Conservation (phyloP, 2,888 invertebrate species). For the Geotrupes spiniger region DNA sequence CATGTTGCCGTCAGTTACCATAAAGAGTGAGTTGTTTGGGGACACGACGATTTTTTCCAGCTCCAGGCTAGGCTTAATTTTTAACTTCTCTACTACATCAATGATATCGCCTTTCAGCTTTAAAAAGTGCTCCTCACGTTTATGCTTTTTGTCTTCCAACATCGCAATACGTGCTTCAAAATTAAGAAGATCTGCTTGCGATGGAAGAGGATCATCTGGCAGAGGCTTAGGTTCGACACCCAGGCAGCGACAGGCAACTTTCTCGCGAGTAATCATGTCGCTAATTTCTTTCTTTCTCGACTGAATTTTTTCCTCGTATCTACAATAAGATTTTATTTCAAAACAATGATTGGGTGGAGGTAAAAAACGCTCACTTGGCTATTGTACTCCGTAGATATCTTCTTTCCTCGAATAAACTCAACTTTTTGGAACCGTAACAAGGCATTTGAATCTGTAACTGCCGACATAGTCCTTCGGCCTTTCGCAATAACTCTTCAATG, state of each 20-base stretch:
- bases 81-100: conserved; percentile 44
- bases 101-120: conserved; percentile 46
- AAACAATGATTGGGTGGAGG: too few relatives aligned
- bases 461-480: conserved; percentile 30
- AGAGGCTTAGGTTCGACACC: conserved; percentile 55
- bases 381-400: conserved; percentile 28
- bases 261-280: conserved; percentile 55
- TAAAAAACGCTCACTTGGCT: too few relatives aligned
- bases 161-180: conserved; percentile 59
- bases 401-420: conserved; percentile 34
- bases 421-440: conserved; percentile 30
- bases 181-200: conserved; percentile 58
- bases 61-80: conserved; percentile 43
- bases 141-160: conserved; percentile 60
- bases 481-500: conserved; percentile 50
- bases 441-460: conserved; percentile 35
- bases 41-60: conserved; percentile 49
- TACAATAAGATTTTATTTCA: too few relatives aligned
- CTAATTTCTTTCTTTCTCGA: conserved; percentile 53
- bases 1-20: conserved; percentile 63
- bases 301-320: conserved; percentile 51
- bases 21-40: conserved; percentile 53
- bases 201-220: conserved; percentile 57
- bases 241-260: conserved; percentile 55
- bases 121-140: conserved; percentile 49